Evolutionary conservation across 2,888 invertebrate species (phyloP), one percentile per base, ranked within the genome.

Genomic region (Luffia ferchaultella): DNA sequence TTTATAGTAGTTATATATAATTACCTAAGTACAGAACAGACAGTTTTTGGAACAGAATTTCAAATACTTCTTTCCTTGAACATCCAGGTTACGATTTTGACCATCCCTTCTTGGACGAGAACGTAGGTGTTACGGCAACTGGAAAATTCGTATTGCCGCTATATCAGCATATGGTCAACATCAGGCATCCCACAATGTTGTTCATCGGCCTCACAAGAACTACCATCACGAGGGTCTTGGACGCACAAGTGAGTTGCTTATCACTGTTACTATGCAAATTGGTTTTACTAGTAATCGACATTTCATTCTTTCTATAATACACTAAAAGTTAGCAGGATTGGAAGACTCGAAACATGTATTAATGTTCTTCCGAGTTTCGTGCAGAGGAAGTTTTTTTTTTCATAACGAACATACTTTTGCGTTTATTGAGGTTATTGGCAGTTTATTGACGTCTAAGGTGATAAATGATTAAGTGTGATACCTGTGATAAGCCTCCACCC

Each of bases 81-180:
- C n/a, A n/a, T n/a, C n/a, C 75, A 83, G 93, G 94, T 1, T 94
- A 92, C 67, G 78, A 84, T 51, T 92, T 88, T 67, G 83, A 74
- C 54, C 91, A 90, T 61, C 90, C 91, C 1, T 93, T 93, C 72
- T 68, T 94, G 44, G 80, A 88, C 54, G 72, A 83, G 41, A 86
- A 78, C 15, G 88, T 89, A 56, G 87, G 87, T 1, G 76, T 93
- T 42, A 80, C 73, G 0, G 79, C 89, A 0, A 85, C 89, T 1
- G 86, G 60, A 85, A 91, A 68, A 82, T 89, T 64, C 53, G 85
- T 93, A 2, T 75, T 86, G 42, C 91, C 92, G 0, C 77, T 94
- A 12, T 93, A 92, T 71, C 90, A 90, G 61, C 93, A 95, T 60
- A 76, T 93, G 49, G 86, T 95, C 45, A 91, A 93, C 69, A 88